phyloP scores from a whole-genome alignment of 2,797 vertebrate genomes.

The Bovichtus diacanthus region DNA sequence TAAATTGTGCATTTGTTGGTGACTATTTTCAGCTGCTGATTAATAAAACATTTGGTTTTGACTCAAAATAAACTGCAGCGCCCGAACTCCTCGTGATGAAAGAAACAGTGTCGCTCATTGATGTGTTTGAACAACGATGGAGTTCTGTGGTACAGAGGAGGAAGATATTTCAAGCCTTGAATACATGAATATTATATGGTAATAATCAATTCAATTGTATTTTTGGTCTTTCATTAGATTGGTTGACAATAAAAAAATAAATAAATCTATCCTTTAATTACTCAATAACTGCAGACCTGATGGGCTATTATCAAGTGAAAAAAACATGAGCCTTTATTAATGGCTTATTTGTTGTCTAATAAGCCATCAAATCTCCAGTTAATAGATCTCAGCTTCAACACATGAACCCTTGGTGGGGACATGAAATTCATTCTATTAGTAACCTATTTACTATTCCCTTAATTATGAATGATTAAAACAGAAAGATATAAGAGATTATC shows the following conservation, averaged over 20 bases:
- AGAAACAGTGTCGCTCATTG: background rate
- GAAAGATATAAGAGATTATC: conserved; percentile 14
- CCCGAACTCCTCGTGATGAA: background rate
- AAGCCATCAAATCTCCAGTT: background rate
- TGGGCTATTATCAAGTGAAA: background rate
- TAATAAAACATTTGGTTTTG: background rate
- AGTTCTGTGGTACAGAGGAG: too few species aligned
- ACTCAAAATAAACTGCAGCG: background rate
- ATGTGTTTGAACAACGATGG: background rate
- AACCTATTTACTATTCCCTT: background rate
- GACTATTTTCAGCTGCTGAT: background rate
- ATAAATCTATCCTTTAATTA: background rate
- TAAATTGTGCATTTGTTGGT: conserved; percentile 1
- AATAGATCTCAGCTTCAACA: background rate
- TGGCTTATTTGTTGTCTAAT: background rate
- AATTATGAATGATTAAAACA: background rate
- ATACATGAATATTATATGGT: background rate
- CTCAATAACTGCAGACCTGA: background rate
- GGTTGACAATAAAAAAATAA: background rate
- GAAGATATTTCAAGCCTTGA: too few species aligned
- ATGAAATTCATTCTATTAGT: background rate
- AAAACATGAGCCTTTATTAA: background rate
- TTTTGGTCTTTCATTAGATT: background rate
- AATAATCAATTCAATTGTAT: background rate
- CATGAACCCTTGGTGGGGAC: background rate